Percentiles rank a stretch among this genome's conserved stretches.
Evolutionary conservation across 2,888 invertebrate species (phyloP).

Genomic region (Eucera pruinosa): DNA sequence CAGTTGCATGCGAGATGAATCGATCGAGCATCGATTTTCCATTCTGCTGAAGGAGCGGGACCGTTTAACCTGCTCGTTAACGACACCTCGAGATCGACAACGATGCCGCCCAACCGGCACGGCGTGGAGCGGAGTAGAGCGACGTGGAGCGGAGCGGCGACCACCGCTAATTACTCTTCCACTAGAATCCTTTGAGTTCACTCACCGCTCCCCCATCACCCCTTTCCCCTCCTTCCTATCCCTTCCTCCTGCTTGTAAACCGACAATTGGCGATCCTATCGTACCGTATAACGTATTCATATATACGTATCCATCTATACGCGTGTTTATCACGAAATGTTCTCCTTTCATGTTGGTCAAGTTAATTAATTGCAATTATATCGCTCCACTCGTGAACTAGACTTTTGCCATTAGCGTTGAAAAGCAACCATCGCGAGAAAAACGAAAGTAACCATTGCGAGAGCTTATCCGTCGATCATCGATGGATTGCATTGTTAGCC

Average conservation of each 20-base stretch:
- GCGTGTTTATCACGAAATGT: not conserved
- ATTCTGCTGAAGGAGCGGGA: conserved; percentile 23
- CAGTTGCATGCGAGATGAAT: conserved; percentile 18
- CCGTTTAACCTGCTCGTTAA: conserved; percentile 63
- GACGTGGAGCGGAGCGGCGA: too few species aligned
- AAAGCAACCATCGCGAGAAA: not conserved
- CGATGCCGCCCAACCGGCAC: conserved; percentile 33
- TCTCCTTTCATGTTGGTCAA: conserved; percentile 42
- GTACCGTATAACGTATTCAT: not conserved
- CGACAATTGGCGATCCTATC: conserved; percentile 62
- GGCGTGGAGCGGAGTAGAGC: too few species aligned
- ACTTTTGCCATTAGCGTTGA: not conserved
- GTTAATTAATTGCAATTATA: conserved; percentile 49
- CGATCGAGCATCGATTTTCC: conserved; percentile 31
- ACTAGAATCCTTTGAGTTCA: conserved; percentile 59
- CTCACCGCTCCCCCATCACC: conserved; percentile 26
- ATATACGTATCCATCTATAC: not conserved
- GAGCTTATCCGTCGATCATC: not conserved
- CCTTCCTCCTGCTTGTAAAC: conserved; percentile 20
- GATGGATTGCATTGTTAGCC: not conserved
- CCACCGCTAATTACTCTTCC: conserved; percentile 64
- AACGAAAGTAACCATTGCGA: not conserved
- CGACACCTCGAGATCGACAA: conserved; percentile 53
- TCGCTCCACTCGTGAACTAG: conserved; percentile 8
- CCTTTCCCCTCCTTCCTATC: not conserved